A percentile compares a stretch with the other conserved stretches of the same genome.
Conservation (phyloP, 2,888 invertebrate species). For the Achlya flavicornis region DNA sequence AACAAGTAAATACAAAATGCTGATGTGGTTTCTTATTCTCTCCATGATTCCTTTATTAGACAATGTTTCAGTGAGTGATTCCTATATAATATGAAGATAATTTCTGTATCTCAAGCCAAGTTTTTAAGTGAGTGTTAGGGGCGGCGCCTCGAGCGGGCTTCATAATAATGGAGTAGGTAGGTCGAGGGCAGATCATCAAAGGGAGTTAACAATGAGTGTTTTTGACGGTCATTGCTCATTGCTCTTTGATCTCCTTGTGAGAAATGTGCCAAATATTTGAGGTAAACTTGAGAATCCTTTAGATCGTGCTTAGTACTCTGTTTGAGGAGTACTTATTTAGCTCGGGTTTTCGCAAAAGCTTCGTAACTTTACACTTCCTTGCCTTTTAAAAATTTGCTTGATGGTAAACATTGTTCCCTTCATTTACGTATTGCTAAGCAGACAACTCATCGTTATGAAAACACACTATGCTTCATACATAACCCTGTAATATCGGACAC, state of each 20-base stretch:
- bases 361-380: no score
- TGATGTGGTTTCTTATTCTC: no score
- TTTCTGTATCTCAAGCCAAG: slow-evolving; percentile 29
- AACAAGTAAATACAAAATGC: no score
- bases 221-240: slow-evolving; percentile 64
- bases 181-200: slow-evolving; percentile 61
- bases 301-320: slow-evolving; percentile 14
- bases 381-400: no score
- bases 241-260: slow-evolving; percentile 61
- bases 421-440: background rate
- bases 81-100: no score
- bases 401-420: no score
- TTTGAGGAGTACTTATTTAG: background rate
- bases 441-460: background rate
- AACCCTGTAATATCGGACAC: slow-evolving; percentile 40
- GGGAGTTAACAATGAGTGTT: slow-evolving; percentile 62
- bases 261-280: slow-evolving; percentile 60
- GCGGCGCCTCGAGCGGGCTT: slow-evolving; percentile 46
- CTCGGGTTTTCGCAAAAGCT: background rate
- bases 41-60: background rate
- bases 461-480: slow-evolving; percentile 26
- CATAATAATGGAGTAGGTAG: slow-evolving; percentile 47
- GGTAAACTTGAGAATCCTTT: slow-evolving; percentile 38
- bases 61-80: slow-evolving; percentile 15
- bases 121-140: slow-evolving; percentile 43